These are phyloP conservation scores for Malurus splendens DNA, from an alignment of 2,797 vertebrate species.

Conservation along the genomic window DNA sequence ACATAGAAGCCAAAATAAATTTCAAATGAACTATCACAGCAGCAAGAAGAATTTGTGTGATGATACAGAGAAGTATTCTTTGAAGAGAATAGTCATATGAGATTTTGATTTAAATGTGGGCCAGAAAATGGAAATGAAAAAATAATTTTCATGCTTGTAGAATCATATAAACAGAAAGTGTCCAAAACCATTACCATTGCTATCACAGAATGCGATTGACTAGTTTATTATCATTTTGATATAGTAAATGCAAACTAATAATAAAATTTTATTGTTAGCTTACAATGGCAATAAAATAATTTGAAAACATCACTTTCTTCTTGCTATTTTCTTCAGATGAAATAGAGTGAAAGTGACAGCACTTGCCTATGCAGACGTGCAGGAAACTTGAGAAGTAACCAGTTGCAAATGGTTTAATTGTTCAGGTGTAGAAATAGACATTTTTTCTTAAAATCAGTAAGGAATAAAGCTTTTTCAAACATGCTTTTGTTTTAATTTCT, in stretches of 20 bases:
- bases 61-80: background rate
- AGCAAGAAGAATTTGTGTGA: background rate
- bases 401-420: background rate
- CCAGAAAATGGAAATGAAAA: background rate
- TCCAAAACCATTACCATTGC: background rate
- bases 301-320: background rate
- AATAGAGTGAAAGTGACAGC: background rate
- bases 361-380: background rate
- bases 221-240: background rate
- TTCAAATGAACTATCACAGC: background rate
- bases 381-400: background rate
- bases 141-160: background rate
- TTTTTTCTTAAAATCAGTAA: background rate
- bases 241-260: background rate
- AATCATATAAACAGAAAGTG: fast-evolving
- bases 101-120: background rate
- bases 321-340: background rate
- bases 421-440: background rate
- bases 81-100: background rate
- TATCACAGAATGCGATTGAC: background rate
- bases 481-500: background rate
- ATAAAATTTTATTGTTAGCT: background rate
- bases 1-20: background rate
- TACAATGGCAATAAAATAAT: background rate
- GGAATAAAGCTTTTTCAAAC: background rate